These are phyloP conservation scores for Todiramphus chloris DNA, from an alignment of 2,113 vertebrate species.

Conservation along the genomic window DNA sequence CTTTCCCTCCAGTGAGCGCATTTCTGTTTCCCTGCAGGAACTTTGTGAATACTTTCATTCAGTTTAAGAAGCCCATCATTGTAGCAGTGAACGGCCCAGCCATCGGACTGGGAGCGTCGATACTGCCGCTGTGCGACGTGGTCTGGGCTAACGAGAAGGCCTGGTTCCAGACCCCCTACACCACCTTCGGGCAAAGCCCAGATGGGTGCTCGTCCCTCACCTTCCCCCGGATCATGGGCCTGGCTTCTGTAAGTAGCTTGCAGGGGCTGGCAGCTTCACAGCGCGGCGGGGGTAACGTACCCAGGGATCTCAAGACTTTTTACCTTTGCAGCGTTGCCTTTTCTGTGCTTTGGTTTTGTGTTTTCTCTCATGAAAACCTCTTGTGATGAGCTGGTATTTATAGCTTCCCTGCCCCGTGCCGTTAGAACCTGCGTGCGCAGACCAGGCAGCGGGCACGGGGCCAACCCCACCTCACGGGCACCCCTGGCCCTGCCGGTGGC, in stretches of 20 bases:
- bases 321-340: neutral
- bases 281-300: neutral
- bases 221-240: slow-evolving; percentile 95
- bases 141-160: slow-evolving; percentile 99
- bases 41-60: slow-evolving; percentile 97
- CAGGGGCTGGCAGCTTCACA: slow-evolving; percentile 14
- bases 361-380: neutral
- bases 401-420: neutral
- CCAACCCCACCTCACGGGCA: neutral
- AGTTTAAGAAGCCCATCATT: slow-evolving; percentile 98
- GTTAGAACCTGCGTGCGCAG: neutral
- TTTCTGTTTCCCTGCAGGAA: slow-evolving; percentile 81
- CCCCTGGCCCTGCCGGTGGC: neutral
- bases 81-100: slow-evolving; percentile 96
- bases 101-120: slow-evolving; percentile 92
- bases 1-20: slow-evolving; percentile 41
- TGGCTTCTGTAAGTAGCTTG: slow-evolving; percentile 90
- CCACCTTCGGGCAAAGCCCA: slow-evolving; percentile 93
- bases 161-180: slow-evolving; percentile 98
- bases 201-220: slow-evolving; percentile 94
- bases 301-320: neutral
- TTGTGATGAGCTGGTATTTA: neutral
- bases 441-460: fast-evolving
- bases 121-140: slow-evolving; percentile 95
- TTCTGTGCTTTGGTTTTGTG: neutral